Conservation (phyloP, 2,888 invertebrate genomes). For the Schizaphis graminum region DNA sequence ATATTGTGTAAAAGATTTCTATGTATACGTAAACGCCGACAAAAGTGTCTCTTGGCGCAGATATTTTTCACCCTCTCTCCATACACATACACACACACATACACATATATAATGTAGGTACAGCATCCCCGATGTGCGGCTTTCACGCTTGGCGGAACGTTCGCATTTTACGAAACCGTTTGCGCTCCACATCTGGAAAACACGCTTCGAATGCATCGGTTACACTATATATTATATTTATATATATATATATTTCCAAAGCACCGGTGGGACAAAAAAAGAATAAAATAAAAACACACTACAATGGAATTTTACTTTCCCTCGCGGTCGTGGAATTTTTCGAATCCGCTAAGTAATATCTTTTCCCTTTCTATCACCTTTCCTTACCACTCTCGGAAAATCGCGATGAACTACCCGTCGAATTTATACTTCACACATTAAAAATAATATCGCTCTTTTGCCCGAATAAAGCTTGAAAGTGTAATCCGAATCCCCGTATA, state of each 20-base stretch:
- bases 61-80: slow-evolving; percentile 57
- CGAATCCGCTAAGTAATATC: slow-evolving; percentile 48
- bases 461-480: background rate
- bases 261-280: slow-evolving; percentile 38
- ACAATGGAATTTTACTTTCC: slow-evolving; percentile 57
- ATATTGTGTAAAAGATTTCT: slow-evolving; percentile 58
- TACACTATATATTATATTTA: background rate
- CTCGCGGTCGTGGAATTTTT: slow-evolving; percentile 43
- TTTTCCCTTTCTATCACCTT: background rate
- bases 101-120: background rate
- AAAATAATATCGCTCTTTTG: slow-evolving; percentile 13
- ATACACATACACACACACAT: background rate
- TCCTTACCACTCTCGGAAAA: slow-evolving; percentile 6
- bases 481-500: background rate
- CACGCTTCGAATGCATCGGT: slow-evolving; percentile 42
- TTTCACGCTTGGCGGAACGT: slow-evolving; percentile 60
- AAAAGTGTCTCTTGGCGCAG: slow-evolving; percentile 59
- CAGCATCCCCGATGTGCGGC: slow-evolving; percentile 50
- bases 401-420: background rate
- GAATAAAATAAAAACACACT: slow-evolving; percentile 43
- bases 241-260: slow-evolving; percentile 44
- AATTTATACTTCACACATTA: background rate
- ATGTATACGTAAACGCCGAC: slow-evolving; percentile 51
- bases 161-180: slow-evolving; percentile 56
- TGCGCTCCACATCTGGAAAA: slow-evolving; percentile 47